phyloP scores from a whole-genome alignment of 2,888 invertebrate species.

The Limnephilus marmoratus region DNA sequence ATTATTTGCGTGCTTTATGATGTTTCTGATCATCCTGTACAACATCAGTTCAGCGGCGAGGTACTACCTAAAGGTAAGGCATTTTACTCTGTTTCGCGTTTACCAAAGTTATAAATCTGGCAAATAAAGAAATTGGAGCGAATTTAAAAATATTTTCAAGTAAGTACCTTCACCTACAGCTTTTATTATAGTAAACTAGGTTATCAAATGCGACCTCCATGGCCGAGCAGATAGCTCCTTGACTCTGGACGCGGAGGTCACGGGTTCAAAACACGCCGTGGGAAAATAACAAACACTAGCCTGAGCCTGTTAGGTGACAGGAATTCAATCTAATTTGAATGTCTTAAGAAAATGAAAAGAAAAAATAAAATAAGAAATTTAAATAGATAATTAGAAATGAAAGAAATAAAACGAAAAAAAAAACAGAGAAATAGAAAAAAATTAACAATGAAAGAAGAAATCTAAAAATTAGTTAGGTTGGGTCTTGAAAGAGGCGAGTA shows the following conservation, averaged over 20 bases:
- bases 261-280: not conserved
- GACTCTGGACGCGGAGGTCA: not conserved
- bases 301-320: too few species aligned
- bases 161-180: too few species aligned
- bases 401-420: too few species aligned
- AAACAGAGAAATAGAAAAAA: too few species aligned
- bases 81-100: constrained; percentile 71
- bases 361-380: too few species aligned
- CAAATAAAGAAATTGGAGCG: not conserved
- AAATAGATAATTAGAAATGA: too few species aligned
- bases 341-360: too few species aligned
- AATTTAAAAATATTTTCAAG: not conserved
- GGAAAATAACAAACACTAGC: not conserved
- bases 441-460: too few species aligned
- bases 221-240: not conserved
- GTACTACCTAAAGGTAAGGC: constrained; percentile 82
- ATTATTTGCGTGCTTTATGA: constrained; percentile 76
- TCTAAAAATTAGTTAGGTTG: too few species aligned
- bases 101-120: constrained; percentile 76
- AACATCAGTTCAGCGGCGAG: constrained; percentile 81
- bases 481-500: too few species aligned
- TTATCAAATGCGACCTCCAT: not conserved
- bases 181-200: not conserved
- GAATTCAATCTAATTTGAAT: too few species aligned
- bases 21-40: constrained; percentile 74